Base-by-base conservation (phyloP, 1,140 invertebrate genomes). In the Spodoptera litura region DNA sequence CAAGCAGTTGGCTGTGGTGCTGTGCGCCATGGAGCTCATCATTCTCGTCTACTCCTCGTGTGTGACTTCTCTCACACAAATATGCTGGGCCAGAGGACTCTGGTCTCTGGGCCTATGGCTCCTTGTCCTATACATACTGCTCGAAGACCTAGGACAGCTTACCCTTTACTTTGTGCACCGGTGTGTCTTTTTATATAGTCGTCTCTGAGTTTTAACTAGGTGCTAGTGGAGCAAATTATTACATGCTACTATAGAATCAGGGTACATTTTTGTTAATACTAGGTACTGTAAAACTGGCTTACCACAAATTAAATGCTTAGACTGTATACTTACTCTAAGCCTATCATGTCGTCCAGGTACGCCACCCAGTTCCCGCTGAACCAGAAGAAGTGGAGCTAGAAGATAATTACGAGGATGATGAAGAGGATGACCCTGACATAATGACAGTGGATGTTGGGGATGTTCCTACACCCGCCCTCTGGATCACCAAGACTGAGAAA, bases 41-140 rank as follows among this genome's bases (percentile, higher is more conserved):
- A 88, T 11, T 83, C 86, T 0, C 85, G 88, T 0, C 72, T 93
- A 49, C 74, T 94, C 25, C 79, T 94, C 2, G 91, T 93, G 10
- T 94, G 93, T 25, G 91, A 94, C 80, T 94, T 93, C 85, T 94
- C 93, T 0, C 93, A 94, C 82, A 94, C 91, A 0, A 94, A 94
- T 76, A 94, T 94, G 93, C 80, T 94, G 58, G 93, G 91, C 0
- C 89, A 94, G 78, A 82, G 81, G 35, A 94, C 93, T 4, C 56
- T 94, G 0, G 78, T 66, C 0, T 80, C 89, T 0, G 92, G 91
- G 0, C 81, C 87, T 0, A 12, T 88, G 44, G 86, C 83, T 0
- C 79, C 83, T 0, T 93, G 92, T 56, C 92, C 92, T 0, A 55
- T 74, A 0, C 83, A 87, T 2, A 91, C 88, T 0, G 81, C 73